phyloP scores from a whole-genome alignment of 2,797 vertebrate genomes.

The Leptoclinus maculatus region DNA sequence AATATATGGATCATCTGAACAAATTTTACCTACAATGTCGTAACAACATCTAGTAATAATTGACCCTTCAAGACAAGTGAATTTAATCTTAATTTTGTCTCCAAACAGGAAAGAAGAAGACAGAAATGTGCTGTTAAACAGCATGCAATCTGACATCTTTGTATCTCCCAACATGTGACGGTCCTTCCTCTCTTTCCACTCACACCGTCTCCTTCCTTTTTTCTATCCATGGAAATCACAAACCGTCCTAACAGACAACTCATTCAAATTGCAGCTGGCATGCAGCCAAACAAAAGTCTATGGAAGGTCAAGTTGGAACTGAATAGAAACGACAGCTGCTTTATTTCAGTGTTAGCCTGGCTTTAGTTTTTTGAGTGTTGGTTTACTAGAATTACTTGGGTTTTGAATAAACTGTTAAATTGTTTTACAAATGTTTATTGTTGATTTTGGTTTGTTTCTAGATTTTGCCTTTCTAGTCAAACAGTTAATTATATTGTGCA shows the following conservation, averaged over 20 bases:
- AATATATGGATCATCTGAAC: background rate
- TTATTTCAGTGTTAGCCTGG: background rate
- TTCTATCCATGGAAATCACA: slow-evolving; percentile 13
- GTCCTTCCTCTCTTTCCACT: background rate
- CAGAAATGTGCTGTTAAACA: background rate
- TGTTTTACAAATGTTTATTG: background rate
- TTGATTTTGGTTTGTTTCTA: background rate
- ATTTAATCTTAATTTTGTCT: background rate
- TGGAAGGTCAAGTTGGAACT: background rate
- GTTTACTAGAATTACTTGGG: background rate
- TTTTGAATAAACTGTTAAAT: background rate
- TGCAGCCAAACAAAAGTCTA: slow-evolving; percentile 1
- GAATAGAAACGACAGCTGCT: background rate
- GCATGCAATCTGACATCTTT: background rate
- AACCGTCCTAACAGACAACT: background rate
- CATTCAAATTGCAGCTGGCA: slow-evolving; percentile 11
- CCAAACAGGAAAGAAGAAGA: background rate
- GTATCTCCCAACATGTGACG: background rate
- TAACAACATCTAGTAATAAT: background rate
- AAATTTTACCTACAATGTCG: background rate
- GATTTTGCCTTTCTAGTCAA: no score
- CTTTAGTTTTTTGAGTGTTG: background rate
- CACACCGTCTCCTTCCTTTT: background rate
- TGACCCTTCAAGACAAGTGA: background rate
- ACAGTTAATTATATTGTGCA: background rate